Evolutionary conservation across 2,888 invertebrate species (phyloP).

Genomic region (Vesta saturnalis): DNA sequence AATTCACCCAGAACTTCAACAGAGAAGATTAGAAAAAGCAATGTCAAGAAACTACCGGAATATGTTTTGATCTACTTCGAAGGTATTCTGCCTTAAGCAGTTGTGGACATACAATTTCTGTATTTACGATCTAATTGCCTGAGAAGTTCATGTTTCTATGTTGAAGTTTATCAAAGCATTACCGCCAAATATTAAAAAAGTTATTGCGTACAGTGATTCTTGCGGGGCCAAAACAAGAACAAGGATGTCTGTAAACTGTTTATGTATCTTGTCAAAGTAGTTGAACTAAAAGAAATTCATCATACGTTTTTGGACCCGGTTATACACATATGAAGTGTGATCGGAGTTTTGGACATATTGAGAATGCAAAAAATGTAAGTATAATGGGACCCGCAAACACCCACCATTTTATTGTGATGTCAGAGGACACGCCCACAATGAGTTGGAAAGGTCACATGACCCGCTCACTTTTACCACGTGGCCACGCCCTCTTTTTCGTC

Average conservation of each 20-base stretch:
- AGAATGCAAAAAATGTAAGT: no score
- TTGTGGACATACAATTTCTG: constrained; percentile 21
- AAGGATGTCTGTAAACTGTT: constrained; percentile 33
- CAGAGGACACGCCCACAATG: no score
- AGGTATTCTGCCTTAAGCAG: constrained; percentile 15
- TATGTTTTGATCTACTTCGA: constrained; percentile 4
- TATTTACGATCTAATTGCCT: constrained; percentile 1
- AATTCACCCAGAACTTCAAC: neutral
- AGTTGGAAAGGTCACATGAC: no score
- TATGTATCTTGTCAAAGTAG: constrained; percentile 39
- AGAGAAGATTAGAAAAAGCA: neutral
- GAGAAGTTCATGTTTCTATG: neutral
- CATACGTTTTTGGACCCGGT: no score
- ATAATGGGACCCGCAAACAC: neutral
- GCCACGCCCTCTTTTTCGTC: neutral
- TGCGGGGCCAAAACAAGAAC: constrained; percentile 41
- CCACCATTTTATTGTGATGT: no score
- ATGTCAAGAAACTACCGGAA: neutral
- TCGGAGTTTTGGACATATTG: no score
- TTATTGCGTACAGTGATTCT: constrained; percentile 38
- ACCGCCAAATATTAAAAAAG: constrained; percentile 28
- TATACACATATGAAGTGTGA: no score
- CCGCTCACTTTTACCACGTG: no score
- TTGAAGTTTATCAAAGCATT: neutral
- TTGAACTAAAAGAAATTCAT: no score